Percentiles rank a stretch among this genome's conserved stretches.
These are phyloP conservation scores for Oophaga sylvatica DNA, from an alignment of 2,797 vertebrate genomes.

Conservation along the genomic window DNA sequence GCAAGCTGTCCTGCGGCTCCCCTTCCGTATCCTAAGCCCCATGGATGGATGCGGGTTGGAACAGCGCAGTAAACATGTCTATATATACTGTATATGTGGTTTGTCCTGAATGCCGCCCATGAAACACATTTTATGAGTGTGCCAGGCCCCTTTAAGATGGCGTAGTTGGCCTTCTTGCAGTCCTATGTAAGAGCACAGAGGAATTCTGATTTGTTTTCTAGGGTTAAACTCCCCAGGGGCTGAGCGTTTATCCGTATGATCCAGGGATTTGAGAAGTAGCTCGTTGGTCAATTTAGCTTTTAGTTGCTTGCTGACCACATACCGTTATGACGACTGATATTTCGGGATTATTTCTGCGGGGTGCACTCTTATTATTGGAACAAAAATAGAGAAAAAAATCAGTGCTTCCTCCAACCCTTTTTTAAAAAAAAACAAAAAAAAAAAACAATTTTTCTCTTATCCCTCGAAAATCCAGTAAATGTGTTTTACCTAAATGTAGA, in stretches of 20 bases:
- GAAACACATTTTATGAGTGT: too few species aligned
- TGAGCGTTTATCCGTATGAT: neutral
- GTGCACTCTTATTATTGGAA: neutral
- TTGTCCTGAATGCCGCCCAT: too few species aligned
- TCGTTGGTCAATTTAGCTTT: neutral
- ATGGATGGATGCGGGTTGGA: too few species aligned
- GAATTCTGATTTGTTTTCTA: neutral
- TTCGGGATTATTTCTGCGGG: slow-evolving; percentile 27
- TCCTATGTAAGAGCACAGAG: neutral
- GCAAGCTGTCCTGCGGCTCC: too few species aligned
- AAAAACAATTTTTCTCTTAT: neutral
- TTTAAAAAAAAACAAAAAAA: neutral
- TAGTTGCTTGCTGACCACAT: neutral
- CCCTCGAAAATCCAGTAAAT: neutral
- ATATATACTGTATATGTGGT: too few species aligned
- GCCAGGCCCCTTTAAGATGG: too few species aligned
- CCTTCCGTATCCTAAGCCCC: too few species aligned
- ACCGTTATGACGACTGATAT: neutral
- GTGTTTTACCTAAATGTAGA: neutral
- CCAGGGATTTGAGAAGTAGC: neutral
- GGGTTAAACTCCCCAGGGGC: neutral
- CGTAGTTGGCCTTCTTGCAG: neutral
- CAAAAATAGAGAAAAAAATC: neutral
- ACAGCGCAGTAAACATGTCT: too few species aligned
- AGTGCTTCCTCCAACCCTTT: neutral